Conservation (phyloP, 2,113 vertebrate species). For the Jaculus jaculus region DNA sequence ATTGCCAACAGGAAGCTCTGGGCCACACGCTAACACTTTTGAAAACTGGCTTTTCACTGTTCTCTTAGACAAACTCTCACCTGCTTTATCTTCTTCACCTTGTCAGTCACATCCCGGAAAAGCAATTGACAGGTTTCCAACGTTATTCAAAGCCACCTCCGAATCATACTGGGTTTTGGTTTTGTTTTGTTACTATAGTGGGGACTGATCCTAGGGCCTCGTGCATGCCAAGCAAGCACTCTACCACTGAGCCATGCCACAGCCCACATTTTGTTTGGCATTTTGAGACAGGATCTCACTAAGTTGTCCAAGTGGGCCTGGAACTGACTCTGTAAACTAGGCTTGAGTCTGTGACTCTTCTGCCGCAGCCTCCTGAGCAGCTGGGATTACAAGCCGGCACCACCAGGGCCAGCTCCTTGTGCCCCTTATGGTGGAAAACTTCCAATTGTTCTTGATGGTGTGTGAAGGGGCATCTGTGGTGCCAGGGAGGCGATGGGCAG, state of each 20-base stretch:
- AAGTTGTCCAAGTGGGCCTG: too few relatives aligned
- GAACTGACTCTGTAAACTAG: too few relatives aligned
- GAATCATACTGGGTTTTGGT: neutral
- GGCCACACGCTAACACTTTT: neutral
- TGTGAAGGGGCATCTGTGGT: rapidly evolving
- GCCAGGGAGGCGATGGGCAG: neutral
- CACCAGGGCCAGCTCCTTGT: too few relatives aligned
- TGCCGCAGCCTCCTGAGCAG: too few relatives aligned
- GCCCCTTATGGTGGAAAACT: neutral
- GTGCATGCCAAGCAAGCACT: neutral
- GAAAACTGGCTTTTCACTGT: neutral
- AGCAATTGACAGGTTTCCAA: neutral
- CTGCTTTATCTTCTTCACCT: neutral
- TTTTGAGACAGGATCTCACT: too few relatives aligned
- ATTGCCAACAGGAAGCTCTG: too few relatives aligned
- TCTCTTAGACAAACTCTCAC: neutral
- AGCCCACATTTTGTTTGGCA: neutral
- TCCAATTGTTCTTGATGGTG: neutral
- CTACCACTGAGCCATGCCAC: neutral
- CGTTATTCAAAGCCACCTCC: neutral
- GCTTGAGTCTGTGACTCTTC: too few relatives aligned
- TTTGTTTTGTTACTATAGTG: neutral
- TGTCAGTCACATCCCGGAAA: neutral
- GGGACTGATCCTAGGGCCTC: neutral
- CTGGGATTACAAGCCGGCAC: too few relatives aligned